These are phyloP conservation scores for Clarias platycephalus DNA, from an alignment of 2,797 vertebrate genomes.

Conservation along the genomic window DNA sequence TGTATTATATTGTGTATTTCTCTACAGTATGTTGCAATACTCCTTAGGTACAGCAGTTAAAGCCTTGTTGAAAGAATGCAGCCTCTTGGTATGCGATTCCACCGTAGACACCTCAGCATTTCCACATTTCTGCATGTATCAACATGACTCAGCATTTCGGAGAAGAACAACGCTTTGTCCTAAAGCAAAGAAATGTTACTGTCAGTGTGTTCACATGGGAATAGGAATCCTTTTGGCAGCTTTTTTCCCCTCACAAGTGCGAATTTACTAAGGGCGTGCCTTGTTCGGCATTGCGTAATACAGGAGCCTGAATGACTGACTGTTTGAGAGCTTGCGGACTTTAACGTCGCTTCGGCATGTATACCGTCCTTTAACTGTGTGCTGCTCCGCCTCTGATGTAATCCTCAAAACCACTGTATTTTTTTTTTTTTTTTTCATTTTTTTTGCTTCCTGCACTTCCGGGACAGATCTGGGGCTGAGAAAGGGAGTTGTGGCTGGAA, in stretches of 20 bases:
- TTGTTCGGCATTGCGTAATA: conserved; percentile 35
- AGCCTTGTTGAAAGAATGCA: conserved; percentile 38
- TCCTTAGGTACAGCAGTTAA: conserved; percentile 13
- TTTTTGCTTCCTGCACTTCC: not conserved
- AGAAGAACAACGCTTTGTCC: conserved; percentile 20
- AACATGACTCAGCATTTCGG: conserved; percentile 36
- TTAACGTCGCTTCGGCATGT: conserved; percentile 30
- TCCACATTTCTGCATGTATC: conserved; percentile 14
- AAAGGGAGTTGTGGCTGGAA: conserved; percentile 9
- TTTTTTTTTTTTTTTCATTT: not conserved
- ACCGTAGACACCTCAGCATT: conserved; percentile 23
- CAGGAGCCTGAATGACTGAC: conserved; percentile 34
- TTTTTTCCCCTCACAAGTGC: not conserved
- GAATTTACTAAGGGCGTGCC: conserved; percentile 47
- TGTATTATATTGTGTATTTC: too few species aligned
- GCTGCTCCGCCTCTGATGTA: conserved; percentile 38
- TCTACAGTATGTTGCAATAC: conserved; percentile 24
- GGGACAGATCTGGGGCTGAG: not conserved
- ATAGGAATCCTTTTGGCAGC: conserved; percentile 19
- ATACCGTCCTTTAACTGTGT: conserved; percentile 37
- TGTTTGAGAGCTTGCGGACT: conserved; percentile 26
- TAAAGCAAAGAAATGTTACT: conserved; percentile 30
- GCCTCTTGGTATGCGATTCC: conserved; percentile 28
- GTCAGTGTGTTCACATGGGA: conserved; percentile 28
- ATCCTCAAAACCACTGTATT: conserved; percentile 13